phyloP scores from a whole-genome alignment of 2,888 invertebrate genomes.

The Priocnemis perturbator region DNA sequence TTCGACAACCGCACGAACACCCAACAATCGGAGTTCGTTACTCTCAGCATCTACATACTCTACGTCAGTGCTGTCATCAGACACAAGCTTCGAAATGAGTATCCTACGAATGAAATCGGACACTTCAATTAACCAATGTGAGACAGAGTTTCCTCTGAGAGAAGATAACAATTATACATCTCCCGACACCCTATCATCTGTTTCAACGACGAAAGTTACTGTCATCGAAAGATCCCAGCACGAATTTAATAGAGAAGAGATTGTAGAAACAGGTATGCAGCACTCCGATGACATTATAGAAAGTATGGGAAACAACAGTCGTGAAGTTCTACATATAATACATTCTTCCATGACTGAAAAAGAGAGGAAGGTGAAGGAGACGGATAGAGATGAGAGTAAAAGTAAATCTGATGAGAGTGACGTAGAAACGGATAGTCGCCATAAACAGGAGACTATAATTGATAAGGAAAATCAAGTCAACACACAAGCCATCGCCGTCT shows the following conservation, averaged over 20 bases:
- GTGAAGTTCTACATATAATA: no score
- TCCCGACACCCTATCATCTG: background rate
- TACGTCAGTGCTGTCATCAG: slow-evolving; percentile 54
- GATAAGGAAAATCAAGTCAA: no score
- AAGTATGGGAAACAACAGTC: background rate
- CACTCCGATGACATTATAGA: background rate
- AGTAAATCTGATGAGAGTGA: background rate
- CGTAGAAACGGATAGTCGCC: background rate
- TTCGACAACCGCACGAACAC: background rate
- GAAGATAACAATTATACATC: background rate
- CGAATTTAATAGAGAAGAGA: no score
- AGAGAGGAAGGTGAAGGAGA: background rate
- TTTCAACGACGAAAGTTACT: background rate
- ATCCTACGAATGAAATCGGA: background rate
- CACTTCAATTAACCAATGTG: no score
- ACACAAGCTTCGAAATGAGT: slow-evolving; percentile 55
- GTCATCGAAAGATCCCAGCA: background rate
- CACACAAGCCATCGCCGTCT: background rate
- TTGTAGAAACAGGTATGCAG: background rate
- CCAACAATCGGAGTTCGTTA: slow-evolving; percentile 19
- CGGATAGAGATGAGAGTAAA: background rate
- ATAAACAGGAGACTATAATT: no score
- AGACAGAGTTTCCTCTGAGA: background rate
- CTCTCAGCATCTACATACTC: slow-evolving; percentile 47
- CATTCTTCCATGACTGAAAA: no score